A percentile compares a stretch with the other conserved stretches of the same genome.
phyloP scores from a whole-genome alignment of 2,797 vertebrate genomes.

The Lithobates pipiens region DNA sequence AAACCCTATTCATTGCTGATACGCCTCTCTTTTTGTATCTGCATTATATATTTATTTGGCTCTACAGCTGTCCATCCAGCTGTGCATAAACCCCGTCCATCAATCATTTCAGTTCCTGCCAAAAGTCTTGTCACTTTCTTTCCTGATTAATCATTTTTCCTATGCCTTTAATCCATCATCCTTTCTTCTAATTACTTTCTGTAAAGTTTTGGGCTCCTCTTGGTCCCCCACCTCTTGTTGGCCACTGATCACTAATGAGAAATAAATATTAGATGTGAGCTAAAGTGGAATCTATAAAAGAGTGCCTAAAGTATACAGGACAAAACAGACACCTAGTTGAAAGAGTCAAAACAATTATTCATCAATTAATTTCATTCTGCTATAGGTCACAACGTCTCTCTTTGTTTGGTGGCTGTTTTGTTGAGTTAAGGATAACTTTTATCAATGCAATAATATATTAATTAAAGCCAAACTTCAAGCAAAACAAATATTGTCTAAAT shows the following conservation, averaged over 20 bases:
- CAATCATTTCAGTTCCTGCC: constrained; percentile 49
- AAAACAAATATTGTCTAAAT: no score
- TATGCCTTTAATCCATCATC: constrained; percentile 56
- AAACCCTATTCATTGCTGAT: constrained; percentile 32
- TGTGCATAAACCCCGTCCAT: constrained; percentile 48
- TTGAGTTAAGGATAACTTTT: no score
- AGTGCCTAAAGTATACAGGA: not conserved
- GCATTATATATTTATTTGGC: constrained; percentile 38
- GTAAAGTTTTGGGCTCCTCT: not conserved
- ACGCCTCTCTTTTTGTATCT: constrained; percentile 25
- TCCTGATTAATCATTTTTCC: constrained; percentile 49
- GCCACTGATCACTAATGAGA: constrained; percentile 27
- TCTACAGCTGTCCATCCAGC: constrained; percentile 58
- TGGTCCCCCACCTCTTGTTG: not conserved
- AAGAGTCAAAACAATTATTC: not conserved
- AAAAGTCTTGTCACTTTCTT: constrained; percentile 47
- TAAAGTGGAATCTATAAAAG: not conserved
- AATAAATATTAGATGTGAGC: not conserved
- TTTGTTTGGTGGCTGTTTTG: no score
- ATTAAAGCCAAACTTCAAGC: no score
- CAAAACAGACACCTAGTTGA: not conserved
- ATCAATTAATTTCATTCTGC: no score
- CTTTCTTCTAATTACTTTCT: constrained; percentile 52
- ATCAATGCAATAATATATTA: no score
- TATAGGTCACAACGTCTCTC: not conserved